Conservation (phyloP, 2,888 invertebrate genomes). For the Nomada fabriciana region DNA sequence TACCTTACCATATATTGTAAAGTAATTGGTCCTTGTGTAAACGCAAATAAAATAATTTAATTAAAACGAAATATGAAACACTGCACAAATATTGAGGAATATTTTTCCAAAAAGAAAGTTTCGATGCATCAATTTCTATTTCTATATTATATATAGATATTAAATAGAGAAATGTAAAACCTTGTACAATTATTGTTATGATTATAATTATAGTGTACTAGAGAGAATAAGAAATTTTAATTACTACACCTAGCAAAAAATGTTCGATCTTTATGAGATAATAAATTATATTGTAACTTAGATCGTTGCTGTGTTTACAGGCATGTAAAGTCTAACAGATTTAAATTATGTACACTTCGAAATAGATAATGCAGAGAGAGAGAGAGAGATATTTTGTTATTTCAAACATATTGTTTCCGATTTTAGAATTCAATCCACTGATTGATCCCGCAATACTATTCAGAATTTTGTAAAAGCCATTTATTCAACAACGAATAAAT, state of each 20-base stretch:
- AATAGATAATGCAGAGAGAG: too few species aligned
- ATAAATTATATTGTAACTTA: conserved; percentile 11
- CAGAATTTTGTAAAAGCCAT: conserved; percentile 22
- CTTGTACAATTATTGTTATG: background rate
- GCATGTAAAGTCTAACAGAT: conserved; percentile 3
- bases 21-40: conserved; percentile 1
- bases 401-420: conserved; percentile 15
- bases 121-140: background rate
- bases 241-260: background rate
- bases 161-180: background rate
- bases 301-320: background rate
- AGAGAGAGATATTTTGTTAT: background rate
- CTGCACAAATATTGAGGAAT: conserved; percentile 33
- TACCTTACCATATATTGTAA: conserved; percentile 8
- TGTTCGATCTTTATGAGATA: conserved; percentile 9
- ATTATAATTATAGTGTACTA: background rate
- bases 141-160: background rate
- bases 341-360: too few species aligned
- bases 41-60: conserved; percentile 18
- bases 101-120: conserved; percentile 17
- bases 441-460: background rate
- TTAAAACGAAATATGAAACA: conserved; percentile 11
- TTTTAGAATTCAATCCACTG: conserved; percentile 5
- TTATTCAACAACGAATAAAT: conserved; percentile 38
- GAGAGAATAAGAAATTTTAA: background rate